phyloP scores from a whole-genome alignment of 2,797 vertebrate species.

The Sebastes hopkinsi region DNA sequence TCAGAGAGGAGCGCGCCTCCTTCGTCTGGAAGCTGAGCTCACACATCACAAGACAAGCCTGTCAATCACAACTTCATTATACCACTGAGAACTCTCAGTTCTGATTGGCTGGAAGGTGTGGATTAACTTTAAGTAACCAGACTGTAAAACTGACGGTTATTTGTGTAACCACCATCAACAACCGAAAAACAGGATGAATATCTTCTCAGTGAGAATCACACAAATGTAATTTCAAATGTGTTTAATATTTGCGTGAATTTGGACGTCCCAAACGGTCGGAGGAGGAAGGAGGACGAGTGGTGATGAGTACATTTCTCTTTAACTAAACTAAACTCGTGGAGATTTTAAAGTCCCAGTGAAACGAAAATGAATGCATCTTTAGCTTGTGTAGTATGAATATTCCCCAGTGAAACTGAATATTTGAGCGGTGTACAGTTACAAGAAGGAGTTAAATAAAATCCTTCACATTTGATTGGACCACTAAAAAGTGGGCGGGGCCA shows the following conservation, averaged over 20 bases:
- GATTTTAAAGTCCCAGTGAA: too few species aligned
- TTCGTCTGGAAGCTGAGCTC: slow-evolving; percentile 88
- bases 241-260: background rate
- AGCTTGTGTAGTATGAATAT: too few species aligned
- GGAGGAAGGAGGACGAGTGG: background rate
- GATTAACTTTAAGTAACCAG: background rate
- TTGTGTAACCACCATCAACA: background rate
- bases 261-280: too few species aligned
- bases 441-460: too few species aligned
- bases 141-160: background rate
- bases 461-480: too few species aligned
- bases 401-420: too few species aligned
- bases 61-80: background rate
- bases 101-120: background rate
- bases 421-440: too few species aligned
- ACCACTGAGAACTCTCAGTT: background rate
- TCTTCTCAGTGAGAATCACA: background rate
- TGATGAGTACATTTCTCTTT: background rate
- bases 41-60: slow-evolving; percentile 10
- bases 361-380: too few species aligned
- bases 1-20: slow-evolving; percentile 90
- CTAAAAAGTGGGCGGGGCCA: too few species aligned
- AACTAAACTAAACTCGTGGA: background rate
- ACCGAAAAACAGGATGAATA: too few species aligned
- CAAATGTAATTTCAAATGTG: background rate